phyloP scores from a whole-genome alignment of 64 coral and sea anemone species.

The Montipora sp. region DNA sequence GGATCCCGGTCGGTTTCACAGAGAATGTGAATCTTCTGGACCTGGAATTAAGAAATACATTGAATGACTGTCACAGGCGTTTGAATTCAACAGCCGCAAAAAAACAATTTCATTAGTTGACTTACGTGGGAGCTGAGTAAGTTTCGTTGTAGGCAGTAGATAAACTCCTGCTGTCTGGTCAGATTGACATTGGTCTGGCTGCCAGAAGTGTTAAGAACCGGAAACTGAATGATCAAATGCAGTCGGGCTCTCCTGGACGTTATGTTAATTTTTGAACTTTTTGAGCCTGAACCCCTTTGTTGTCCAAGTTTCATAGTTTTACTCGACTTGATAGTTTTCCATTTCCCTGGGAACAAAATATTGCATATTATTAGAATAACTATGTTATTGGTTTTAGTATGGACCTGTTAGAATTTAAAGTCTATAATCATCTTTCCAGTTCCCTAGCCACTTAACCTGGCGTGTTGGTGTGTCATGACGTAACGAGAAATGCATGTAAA shows the following conservation, averaged over 20 bases:
- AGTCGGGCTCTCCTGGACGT: constrained; percentile 4
- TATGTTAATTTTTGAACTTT: neutral
- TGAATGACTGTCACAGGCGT: neutral
- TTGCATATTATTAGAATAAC: neutral
- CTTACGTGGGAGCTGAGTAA: constrained; percentile 71
- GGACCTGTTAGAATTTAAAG: neutral
- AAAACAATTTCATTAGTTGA: neutral
- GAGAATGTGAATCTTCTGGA: constrained; percentile 76
- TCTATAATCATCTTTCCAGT: neutral
- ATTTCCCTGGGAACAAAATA: neutral
- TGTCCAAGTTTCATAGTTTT: neutral
- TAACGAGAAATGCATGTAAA: no score
- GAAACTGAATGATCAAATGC: constrained; percentile 86
- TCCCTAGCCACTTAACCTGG: neutral
- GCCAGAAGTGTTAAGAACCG: constrained; percentile 38
- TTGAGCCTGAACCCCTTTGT: neutral
- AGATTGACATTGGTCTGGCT: neutral
- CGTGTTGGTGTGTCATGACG: no score
- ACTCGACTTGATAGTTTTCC: neutral
- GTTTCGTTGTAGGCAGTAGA: constrained; percentile 68
- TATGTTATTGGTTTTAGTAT: neutral
- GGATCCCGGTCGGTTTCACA: constrained; percentile 63
- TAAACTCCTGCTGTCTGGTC: constrained; percentile 74
- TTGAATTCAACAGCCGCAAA: no score
- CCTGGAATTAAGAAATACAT: constrained; percentile 42